A percentile compares a stretch with the other conserved stretches of the same genome.
Conservation (phyloP, 2,113 vertebrate genomes). For the Pterocles gutturalis region DNA sequence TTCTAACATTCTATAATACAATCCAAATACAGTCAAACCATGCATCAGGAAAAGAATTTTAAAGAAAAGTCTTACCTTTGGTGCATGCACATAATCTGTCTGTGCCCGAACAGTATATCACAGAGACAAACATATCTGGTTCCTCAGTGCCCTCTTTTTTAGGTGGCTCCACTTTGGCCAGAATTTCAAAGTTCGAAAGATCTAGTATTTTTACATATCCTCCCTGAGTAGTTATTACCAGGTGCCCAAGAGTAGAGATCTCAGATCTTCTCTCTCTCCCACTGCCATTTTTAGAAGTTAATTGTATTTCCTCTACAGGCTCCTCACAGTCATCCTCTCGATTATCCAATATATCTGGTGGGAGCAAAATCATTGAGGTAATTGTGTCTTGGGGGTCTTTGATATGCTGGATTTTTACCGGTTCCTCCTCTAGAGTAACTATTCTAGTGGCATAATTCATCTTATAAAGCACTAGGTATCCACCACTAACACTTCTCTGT, state of each 20-base stretch:
- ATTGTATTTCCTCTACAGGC: slow-evolving; percentile 85
- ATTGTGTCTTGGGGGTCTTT: slow-evolving; percentile 94
- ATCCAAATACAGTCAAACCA: neutral
- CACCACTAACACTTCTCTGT: slow-evolving; percentile 87
- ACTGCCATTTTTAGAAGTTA: slow-evolving; percentile 84
- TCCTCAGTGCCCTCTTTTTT: slow-evolving; percentile 94
- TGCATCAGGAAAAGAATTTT: neutral
- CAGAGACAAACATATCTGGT: slow-evolving; percentile 94
- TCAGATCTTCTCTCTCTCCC: slow-evolving; percentile 89
- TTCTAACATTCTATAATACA: neutral
- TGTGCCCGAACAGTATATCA: slow-evolving; percentile 98
- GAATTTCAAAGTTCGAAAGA: slow-evolving; percentile 93
- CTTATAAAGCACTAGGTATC: slow-evolving; percentile 96
- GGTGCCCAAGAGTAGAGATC: slow-evolving; percentile 89
- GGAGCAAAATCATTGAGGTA: slow-evolving; percentile 95
- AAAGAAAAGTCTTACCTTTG: slow-evolving; percentile 85
- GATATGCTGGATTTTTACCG: slow-evolving; percentile 96
- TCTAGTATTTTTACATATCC: slow-evolving; percentile 98
- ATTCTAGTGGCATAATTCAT: slow-evolving; percentile 97
- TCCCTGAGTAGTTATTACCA: slow-evolving; percentile 97
- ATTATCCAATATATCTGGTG: slow-evolving; percentile 94
- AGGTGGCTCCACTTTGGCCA: slow-evolving; percentile 96
- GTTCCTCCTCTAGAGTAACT: slow-evolving; percentile 96
- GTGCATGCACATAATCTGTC: slow-evolving; percentile 98
- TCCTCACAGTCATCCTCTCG: slow-evolving; percentile 96